Base-by-base conservation (phyloP, 2,113 vertebrate species). In the Hippopotamus amphibius region DNA sequence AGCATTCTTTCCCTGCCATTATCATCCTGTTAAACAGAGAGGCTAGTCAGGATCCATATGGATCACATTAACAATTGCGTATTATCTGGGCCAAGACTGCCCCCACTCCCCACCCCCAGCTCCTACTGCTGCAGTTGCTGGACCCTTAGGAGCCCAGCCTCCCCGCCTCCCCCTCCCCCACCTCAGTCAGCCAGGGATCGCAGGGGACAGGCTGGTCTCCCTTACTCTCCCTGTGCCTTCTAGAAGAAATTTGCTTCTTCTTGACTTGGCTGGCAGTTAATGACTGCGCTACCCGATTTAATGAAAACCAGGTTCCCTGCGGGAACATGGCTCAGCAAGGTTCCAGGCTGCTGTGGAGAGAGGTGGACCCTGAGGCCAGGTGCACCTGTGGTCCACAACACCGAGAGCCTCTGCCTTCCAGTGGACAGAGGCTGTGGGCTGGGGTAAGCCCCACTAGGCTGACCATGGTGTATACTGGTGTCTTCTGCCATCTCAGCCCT, bases 1-100 rank as follows among this genome's bases (percentile, higher is more conserved):
- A 17, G 97, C 98, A 99, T 99, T 99, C 98, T 98, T 98, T 96
- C 98, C 98, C 97, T 96, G 91, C 98, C 98, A 98, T 98, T 99
- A 98, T 99, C 99, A 98, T 98, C 98, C 98, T 71, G 98, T 98
- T 99, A 98, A 99, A 98, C 98, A 98, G 98, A 97, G 93, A 96
- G 96, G 97, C 98, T 88, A 98, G 94, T 98, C 98, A 98, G 97
- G 97, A 96, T 84, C 98, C 99, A 99, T 99, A 99, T 99, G 98
- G 99, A 99, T 98, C 98, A 98, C 96, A 98, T 99, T 99, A 99
- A 98, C 98, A 98, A 98, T 98, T 98, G 98, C 99, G 98, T 99
- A 98, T 97, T 98, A 97, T 99, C 98, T 98, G 97, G 95, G 96
- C 96, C 94, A 28, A 79, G 76, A 59, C 98, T 84, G 95, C 97